Conservation (phyloP, 2,888 invertebrate genomes). For the Parelbella ahira region DNA sequence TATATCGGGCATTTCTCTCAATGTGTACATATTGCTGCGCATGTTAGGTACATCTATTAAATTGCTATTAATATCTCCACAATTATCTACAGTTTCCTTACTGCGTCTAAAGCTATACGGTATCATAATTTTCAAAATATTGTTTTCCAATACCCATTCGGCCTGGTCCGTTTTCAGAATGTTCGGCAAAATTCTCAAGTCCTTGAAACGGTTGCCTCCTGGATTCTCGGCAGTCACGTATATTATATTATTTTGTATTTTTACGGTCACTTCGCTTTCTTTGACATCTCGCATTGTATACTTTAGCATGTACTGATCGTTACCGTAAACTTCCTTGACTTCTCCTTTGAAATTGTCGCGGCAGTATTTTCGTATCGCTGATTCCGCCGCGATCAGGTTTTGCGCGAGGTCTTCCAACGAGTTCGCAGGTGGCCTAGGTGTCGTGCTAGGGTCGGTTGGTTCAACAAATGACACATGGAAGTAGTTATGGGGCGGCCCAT, state of each 20-base stretch:
- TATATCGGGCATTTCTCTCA: too few species aligned
- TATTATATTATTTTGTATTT: conserved; percentile 15
- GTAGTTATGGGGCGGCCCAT: conserved; percentile 8
- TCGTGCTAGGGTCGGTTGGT: too few species aligned
- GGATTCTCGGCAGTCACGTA: conserved; percentile 6
- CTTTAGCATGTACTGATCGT: conserved; percentile 1
- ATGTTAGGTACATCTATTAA: conserved; percentile 2
- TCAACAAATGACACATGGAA: too few species aligned
- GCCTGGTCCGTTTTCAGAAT: conserved; percentile 3
- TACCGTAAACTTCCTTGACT: conserved; percentile 17
- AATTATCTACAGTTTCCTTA: neutral
- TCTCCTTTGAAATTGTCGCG: neutral
- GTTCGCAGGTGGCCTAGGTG: too few species aligned
- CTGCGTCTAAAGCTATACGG: neutral
- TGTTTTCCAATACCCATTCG: conserved; percentile 1
- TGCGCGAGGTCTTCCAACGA: conserved; percentile 13
- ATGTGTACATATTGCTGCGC: too few species aligned
- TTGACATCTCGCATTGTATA: neutral
- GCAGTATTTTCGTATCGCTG: conserved; percentile 6
- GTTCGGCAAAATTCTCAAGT: conserved; percentile 16
- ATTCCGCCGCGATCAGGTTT: conserved; percentile 8
- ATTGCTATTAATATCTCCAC: conserved; percentile 5
- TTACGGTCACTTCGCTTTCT: conserved; percentile 4
- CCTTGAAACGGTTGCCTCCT: neutral
- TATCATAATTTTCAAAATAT: conserved; percentile 4